Evolutionary conservation across 2,888 invertebrate species (phyloP).

Genomic region (Agonopterix arenella): DNA sequence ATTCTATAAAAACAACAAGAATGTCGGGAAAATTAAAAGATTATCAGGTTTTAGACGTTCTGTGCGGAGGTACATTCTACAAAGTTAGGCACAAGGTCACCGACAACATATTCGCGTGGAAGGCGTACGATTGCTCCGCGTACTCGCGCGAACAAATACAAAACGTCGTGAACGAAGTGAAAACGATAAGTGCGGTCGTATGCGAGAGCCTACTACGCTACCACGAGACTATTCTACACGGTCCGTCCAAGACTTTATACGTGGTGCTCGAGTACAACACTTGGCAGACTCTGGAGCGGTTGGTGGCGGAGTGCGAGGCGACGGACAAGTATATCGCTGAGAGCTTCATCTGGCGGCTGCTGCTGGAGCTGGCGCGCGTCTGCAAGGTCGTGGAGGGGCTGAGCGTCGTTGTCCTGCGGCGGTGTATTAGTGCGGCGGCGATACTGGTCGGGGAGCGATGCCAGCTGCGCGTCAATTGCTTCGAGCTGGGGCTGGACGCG

Average conservation of each 20-base stretch:
- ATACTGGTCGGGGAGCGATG: constrained; percentile 52
- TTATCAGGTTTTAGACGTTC: constrained; percentile 70
- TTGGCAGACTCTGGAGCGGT: constrained; percentile 55
- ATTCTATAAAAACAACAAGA: constrained; percentile 18
- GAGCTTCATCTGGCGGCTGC: constrained; percentile 57
- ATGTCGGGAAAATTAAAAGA: constrained; percentile 65
- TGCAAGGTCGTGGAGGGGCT: constrained; percentile 43
- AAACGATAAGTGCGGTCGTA: constrained; percentile 52
- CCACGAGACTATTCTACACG: constrained; percentile 65
- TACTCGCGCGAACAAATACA: constrained; percentile 62
- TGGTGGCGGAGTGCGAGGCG: constrained; percentile 44
- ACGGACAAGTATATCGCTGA: constrained; percentile 50
- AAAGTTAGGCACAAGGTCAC: constrained; percentile 74
- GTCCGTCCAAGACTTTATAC: constrained; percentile 65
- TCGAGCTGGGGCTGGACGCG: constrained; percentile 33
- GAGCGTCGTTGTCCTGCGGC: constrained; percentile 39
- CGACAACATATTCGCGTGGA: constrained; percentile 69
- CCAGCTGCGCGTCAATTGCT: constrained; percentile 57
- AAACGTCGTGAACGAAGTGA: constrained; percentile 60
- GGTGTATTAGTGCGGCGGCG: constrained; percentile 42
- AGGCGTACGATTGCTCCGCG: constrained; percentile 63
- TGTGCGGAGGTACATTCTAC: constrained; percentile 67
- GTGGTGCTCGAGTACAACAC: constrained; percentile 62
- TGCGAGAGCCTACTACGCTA: constrained; percentile 54
- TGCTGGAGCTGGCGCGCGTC: constrained; percentile 53